These are phyloP conservation scores for Trichechus manatus DNA, from an alignment of 2,113 vertebrate species.

Conservation along the genomic window DNA sequence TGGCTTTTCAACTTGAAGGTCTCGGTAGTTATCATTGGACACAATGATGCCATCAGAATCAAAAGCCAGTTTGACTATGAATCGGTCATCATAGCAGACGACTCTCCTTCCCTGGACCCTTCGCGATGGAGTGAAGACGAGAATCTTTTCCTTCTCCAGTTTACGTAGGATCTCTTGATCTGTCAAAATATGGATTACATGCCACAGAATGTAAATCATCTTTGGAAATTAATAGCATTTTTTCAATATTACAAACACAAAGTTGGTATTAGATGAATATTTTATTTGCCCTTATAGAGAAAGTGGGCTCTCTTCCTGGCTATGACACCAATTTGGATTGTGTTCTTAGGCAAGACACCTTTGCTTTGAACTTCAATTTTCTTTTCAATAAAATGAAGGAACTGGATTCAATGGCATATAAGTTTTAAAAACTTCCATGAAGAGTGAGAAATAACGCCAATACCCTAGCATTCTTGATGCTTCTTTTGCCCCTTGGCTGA, in stretches of 20 bases:
- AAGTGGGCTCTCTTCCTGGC: background rate
- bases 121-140: slow-evolving; percentile 98
- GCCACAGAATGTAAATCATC: slow-evolving; percentile 54
- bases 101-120: slow-evolving; percentile 98
- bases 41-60: slow-evolving; percentile 99
- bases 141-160: slow-evolving; percentile 98
- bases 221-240: slow-evolving; percentile 62
- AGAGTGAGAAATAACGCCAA: slow-evolving; percentile 34
- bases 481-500: slow-evolving; percentile 44
- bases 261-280: slow-evolving; percentile 14
- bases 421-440: background rate
- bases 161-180: slow-evolving; percentile 98
- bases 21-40: slow-evolving; percentile 98
- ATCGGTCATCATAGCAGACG: slow-evolving; percentile 99
- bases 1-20: slow-evolving; percentile 98
- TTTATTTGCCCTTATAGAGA: slow-evolving; percentile 50
- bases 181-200: slow-evolving; percentile 86
- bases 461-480: slow-evolving; percentile 47
- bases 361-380: slow-evolving; percentile 45
- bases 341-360: slow-evolving; percentile 22
- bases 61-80: slow-evolving; percentile 98
- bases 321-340: slow-evolving; percentile 44
- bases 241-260: slow-evolving; percentile 43
- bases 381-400: slow-evolving; percentile 58
- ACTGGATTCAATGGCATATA: slow-evolving; percentile 17